phyloP scores from a whole-genome alignment of 1,140 invertebrate genomes.

The Eumaeus atala region DNA sequence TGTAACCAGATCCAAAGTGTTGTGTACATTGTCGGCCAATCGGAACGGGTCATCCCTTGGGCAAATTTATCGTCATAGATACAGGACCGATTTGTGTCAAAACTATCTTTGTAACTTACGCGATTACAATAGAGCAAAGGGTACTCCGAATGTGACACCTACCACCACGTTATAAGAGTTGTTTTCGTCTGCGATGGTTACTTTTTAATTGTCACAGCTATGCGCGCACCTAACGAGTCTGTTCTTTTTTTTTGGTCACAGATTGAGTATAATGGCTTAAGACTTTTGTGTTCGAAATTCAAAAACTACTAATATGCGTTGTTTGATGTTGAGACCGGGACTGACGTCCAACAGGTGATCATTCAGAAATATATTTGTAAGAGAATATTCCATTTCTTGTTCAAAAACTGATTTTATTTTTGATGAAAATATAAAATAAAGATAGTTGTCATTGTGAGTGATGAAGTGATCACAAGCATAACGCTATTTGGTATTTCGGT shows the following conservation, averaged over 20 bases:
- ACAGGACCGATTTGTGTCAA: conserved; percentile 23
- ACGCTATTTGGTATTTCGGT: too few relatives aligned
- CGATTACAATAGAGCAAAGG: neutral
- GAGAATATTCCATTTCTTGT: neutral
- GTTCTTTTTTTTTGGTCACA: conserved; percentile 2
- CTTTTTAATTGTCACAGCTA: conserved; percentile 5
- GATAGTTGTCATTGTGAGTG: too few relatives aligned
- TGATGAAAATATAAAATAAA: too few relatives aligned
- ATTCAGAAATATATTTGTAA: neutral
- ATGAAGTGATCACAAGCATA: too few relatives aligned
- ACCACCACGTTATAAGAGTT: neutral
- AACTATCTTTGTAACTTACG: conserved; percentile 17
- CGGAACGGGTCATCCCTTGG: conserved; percentile 22
- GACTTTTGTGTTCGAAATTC: conserved; percentile 2
- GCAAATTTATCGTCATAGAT: conserved; percentile 26
- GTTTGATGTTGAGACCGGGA: conserved; percentile 2
- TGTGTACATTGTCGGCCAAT: conserved; percentile 18
- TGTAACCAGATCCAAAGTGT: neutral
- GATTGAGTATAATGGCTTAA: conserved; percentile 8
- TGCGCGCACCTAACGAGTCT: conserved; percentile 3
- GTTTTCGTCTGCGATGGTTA: neutral
- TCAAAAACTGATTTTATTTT: too few relatives aligned
- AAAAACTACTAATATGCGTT: conserved; percentile 1
- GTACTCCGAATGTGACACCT: neutral
- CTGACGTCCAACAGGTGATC: neutral